Evolutionary conservation across 2,888 invertebrate species (phyloP).

Genomic region (Diaphora mendica): DNA sequence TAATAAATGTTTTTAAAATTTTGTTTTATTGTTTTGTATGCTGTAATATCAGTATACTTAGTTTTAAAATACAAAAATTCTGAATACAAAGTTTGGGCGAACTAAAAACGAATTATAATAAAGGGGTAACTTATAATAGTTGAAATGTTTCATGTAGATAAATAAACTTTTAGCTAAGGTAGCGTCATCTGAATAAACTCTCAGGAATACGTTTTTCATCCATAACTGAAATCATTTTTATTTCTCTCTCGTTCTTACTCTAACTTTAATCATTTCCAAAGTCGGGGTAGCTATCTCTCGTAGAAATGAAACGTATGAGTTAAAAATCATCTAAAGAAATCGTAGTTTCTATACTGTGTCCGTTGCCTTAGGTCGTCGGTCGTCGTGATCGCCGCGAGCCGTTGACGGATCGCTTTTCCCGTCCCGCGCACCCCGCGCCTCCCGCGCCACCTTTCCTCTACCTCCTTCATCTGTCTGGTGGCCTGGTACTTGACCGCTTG

Average conservation of each 20-base stretch:
- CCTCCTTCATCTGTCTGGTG: constrained; percentile 60
- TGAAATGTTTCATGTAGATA: no score
- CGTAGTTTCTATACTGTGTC: constrained; percentile 34
- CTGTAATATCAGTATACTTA: not conserved
- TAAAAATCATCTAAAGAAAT: not conserved
- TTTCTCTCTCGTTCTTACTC: not conserved
- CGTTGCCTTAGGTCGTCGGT: constrained; percentile 57
- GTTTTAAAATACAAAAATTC: not conserved
- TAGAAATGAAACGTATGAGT: not conserved
- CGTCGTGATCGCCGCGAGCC: constrained; percentile 82
- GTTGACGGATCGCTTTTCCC: constrained; percentile 68
- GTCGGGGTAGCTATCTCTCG: not conserved
- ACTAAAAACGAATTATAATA: not conserved
- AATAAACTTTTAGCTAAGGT: not conserved
- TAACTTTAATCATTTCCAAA: not conserved
- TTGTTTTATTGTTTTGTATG: not conserved
- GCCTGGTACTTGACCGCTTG: constrained; percentile 58
- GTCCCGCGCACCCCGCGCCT: constrained; percentile 47
- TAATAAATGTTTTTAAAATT: not conserved
- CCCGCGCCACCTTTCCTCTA: constrained; percentile 51
- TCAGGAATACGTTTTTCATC: not conserved
- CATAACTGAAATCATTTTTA: not conserved
- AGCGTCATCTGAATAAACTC: not conserved
- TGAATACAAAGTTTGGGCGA: not conserved
- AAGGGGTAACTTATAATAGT: not conserved